phyloP scores from a whole-genome alignment of 2,797 vertebrate species.

The Stomatorhinus walkeri region DNA sequence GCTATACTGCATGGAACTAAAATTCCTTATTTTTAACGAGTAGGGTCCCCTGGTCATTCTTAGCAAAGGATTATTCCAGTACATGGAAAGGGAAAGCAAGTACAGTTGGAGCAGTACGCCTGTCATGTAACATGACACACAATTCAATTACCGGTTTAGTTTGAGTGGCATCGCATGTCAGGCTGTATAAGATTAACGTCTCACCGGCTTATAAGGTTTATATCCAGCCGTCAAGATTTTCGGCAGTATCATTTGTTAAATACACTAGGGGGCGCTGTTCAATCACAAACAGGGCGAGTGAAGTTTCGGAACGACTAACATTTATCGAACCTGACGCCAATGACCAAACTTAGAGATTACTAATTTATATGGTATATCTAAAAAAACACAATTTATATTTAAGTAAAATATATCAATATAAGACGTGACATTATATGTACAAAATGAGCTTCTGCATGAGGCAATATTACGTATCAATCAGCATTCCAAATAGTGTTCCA shows the following conservation, averaged over 20 bases:
- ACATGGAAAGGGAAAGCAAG: background rate
- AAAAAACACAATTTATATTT: background rate
- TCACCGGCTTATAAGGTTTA: background rate
- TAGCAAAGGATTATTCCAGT: background rate
- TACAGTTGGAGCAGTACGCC: background rate
- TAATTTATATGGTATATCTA: background rate
- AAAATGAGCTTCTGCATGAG: background rate
- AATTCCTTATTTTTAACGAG: background rate
- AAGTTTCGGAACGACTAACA: background rate
- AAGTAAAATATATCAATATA: background rate
- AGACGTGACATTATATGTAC: background rate
- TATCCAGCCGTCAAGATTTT: background rate
- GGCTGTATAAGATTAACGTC: background rate
- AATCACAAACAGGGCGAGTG: background rate
- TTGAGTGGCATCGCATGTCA: background rate
- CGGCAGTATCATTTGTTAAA: background rate
- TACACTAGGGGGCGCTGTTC: conserved; percentile 18
- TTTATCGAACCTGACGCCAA: background rate
- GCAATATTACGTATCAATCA: background rate
- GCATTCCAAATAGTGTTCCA: background rate
- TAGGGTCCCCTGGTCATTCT: background rate
- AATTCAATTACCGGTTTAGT: background rate
- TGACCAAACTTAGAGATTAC: background rate
- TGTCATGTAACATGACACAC: background rate
- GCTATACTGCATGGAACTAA: background rate